phyloP scores from a whole-genome alignment of 2,113 vertebrate species.

The Callocephalon fimbriatum region DNA sequence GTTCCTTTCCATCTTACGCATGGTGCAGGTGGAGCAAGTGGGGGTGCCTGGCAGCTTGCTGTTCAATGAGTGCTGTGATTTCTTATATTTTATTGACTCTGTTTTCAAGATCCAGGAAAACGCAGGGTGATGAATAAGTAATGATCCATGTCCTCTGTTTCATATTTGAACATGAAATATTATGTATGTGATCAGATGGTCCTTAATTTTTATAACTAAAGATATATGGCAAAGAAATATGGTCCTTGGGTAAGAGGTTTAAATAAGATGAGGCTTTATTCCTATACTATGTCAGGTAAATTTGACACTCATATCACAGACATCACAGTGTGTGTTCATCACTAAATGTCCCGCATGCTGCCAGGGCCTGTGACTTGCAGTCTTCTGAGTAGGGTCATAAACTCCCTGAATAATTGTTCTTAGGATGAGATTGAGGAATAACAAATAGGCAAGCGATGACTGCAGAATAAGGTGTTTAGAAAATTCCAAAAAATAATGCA shows the following conservation, averaged over 20 bases:
- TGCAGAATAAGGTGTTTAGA: not conserved
- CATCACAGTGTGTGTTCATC: not conserved
- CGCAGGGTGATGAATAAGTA: not conserved
- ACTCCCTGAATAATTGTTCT: not conserved
- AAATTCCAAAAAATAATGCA: not conserved
- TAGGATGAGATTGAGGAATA: not conserved
- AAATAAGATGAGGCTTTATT: not conserved
- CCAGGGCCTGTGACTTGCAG: not conserved
- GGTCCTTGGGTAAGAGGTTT: not conserved
- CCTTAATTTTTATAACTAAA: not conserved
- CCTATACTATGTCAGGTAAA: not conserved
- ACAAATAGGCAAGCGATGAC: not conserved
- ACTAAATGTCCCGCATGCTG: not conserved
- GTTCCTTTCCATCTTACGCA: not conserved
- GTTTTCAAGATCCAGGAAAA: not conserved
- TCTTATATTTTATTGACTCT: not conserved
- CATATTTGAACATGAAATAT: not conserved
- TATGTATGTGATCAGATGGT: not conserved
- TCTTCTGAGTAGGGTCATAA: not conserved
- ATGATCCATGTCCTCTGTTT: not conserved
- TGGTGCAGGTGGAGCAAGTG: too few species aligned
- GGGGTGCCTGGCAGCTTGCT: not conserved
- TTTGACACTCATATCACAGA: not conserved
- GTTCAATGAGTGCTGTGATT: fast-evolving
- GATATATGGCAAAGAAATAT: not conserved